These are phyloP conservation scores for Rhineura floridana DNA, from an alignment of 2,113 vertebrate genomes.

Conservation along the genomic window DNA sequence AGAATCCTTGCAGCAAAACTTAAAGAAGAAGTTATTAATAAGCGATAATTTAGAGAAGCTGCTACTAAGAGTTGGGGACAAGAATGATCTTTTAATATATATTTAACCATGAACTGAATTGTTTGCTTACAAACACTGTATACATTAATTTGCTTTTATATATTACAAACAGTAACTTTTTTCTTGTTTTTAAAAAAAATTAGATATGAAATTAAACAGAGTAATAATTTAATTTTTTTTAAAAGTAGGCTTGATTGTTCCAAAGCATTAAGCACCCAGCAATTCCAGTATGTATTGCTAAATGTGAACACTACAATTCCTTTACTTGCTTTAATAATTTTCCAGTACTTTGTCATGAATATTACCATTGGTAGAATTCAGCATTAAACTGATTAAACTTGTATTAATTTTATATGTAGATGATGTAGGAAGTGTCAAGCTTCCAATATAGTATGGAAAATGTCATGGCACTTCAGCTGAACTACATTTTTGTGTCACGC, in stretches of 20 bases:
- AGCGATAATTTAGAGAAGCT: constrained; percentile 72
- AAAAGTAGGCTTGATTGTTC: neutral
- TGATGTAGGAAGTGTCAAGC: neutral
- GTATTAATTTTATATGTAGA: neutral
- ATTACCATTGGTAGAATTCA: neutral
- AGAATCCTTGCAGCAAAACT: constrained; percentile 95
- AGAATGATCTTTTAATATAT: constrained; percentile 62
- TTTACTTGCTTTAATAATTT: neutral
- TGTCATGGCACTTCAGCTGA: neutral
- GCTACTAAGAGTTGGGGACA: constrained; percentile 19
- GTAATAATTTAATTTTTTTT: constrained; percentile 1
- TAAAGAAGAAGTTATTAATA: constrained; percentile 97
- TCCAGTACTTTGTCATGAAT: neutral
- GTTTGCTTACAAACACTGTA: constrained; percentile 52
- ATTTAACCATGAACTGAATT: constrained; percentile 43
- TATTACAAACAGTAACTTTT: constrained; percentile 5
- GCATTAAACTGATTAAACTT: constrained; percentile 8
- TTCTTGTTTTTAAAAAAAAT: neutral
- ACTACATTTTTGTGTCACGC: too few species aligned
- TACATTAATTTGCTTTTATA: constrained; percentile 35
- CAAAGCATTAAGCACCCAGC: neutral
- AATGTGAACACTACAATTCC: neutral
- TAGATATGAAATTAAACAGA: neutral
- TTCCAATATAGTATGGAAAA: neutral
- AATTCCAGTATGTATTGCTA: neutral